Percentiles rank a stretch among this genome's conserved stretches.
phyloP scores from a whole-genome alignment of 2,797 vertebrate species.

The Helostoma temminkii region DNA sequence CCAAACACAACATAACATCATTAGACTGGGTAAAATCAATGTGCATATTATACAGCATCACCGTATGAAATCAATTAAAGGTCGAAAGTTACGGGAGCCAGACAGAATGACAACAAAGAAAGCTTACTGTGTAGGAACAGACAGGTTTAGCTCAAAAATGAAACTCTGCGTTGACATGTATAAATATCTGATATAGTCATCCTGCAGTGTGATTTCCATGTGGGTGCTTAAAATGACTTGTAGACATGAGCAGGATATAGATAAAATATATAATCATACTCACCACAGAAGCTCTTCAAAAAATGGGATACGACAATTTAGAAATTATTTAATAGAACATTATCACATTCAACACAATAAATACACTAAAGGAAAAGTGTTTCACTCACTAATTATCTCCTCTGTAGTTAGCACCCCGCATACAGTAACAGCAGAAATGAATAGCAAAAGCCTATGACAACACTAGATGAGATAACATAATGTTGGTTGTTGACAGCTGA shows the following conservation, averaged over 20 bases:
- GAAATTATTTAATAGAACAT: conserved; percentile 6
- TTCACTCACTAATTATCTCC: conserved; percentile 13
- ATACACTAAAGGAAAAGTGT: neutral
- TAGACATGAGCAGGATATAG: neutral
- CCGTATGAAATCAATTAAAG: neutral
- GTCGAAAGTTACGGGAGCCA: neutral
- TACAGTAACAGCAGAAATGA: conserved; percentile 7
- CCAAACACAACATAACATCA: neutral
- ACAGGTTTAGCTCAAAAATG: neutral
- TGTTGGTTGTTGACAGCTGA: conserved; percentile 41
- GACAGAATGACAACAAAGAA: neutral
- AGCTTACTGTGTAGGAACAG: neutral
- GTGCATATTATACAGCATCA: neutral
- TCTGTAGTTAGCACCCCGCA: conserved; percentile 11
- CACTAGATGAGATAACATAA: conserved; percentile 32
- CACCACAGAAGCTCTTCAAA: neutral
- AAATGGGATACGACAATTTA: neutral
- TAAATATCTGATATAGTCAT: neutral
- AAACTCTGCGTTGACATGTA: neutral
- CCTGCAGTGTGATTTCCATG: neutral
- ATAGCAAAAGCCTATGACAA: conserved; percentile 27
- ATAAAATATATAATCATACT: neutral
- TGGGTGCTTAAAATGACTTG: neutral
- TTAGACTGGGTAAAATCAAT: too few species aligned
- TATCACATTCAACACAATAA: conserved; percentile 6